Base-by-base conservation (phyloP, 1,140 invertebrate species). In the Onthophagus taurus region DNA sequence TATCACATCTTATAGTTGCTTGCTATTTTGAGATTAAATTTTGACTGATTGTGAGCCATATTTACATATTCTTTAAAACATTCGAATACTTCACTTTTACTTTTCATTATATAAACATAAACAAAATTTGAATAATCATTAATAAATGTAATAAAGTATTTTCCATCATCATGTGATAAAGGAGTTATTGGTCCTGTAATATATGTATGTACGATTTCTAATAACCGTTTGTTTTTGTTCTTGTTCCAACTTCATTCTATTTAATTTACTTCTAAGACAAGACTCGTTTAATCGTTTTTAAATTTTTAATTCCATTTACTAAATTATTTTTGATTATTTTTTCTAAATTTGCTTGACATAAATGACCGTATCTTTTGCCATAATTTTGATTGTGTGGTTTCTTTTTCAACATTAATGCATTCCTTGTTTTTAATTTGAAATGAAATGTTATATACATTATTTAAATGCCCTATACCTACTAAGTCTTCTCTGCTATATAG, bases 41-140 rank as follows among this genome's bases (percentile, higher is more conserved):
- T 49, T 23, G 39, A 29, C 45, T 59, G 38, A n/a, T n/a, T n/a
- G n/a, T n/a, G n/a, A 8, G 59, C 57, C 45, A 45, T 29, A 36
- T 39, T 31, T 16, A 49, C 44, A 52, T 61, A 63, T 20, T 60
- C 38, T 46, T 51, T 53, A 20, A 65, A 56, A 26, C 34, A n/a
- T n/a, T n/a, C n/a, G n/a, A n/a, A n/a, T n/a, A n/a, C n/a, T n/a
- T n/a, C n/a, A n/a, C n/a, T n/a, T n/a, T n/a, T n/a, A n/a, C n/a
- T n/a, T n/a, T n/a, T n/a, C n/a, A n/a, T n/a, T n/a, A n/a, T n/a
- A n/a, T n/a, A n/a, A n/a, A n/a, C n/a, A n/a, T n/a, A n/a, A n/a
- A n/a, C n/a, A 47, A 60, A 65, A 51, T 58, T 51, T n/a, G 58
- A 61, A 48, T 36, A 67, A 51, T 68, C 59, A 50, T 67, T 64